These are phyloP conservation scores for Gephyroberyx darwinii DNA, from an alignment of 2,797 vertebrate species.

Conservation along the genomic window DNA sequence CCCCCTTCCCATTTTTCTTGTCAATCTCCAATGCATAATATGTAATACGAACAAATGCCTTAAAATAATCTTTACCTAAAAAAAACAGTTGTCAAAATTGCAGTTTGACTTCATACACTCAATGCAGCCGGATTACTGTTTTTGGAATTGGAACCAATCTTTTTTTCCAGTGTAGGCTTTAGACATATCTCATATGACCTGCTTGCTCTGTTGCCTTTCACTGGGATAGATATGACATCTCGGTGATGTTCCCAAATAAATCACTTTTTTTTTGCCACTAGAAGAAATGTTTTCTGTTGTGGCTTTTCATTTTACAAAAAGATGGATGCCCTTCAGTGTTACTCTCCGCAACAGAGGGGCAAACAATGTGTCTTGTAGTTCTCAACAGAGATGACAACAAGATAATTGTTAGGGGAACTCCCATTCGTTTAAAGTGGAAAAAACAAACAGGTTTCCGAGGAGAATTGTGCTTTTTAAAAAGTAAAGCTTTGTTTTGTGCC, in stretches of 20 bases:
- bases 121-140: slow-evolving; percentile 57
- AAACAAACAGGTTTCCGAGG: slow-evolving; percentile 68
- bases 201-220: slow-evolving; percentile 77
- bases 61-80: slow-evolving; percentile 45
- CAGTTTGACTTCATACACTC: slow-evolving; percentile 51
- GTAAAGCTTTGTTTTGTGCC: slow-evolving; percentile 75
- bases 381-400: slow-evolving; percentile 75
- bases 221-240: slow-evolving; percentile 77
- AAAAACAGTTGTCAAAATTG: slow-evolving; percentile 34
- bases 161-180: slow-evolving; percentile 58
- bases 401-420: slow-evolving; percentile 76
- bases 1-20: neutral
- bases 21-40: neutral
- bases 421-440: slow-evolving; percentile 56
- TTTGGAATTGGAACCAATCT: slow-evolving; percentile 65
- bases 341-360: slow-evolving; percentile 62
- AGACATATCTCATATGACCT: slow-evolving; percentile 78
- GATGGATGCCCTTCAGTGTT: slow-evolving; percentile 77
- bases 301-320: slow-evolving; percentile 74
- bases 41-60: slow-evolving; percentile 31
- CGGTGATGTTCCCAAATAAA: slow-evolving; percentile 77
- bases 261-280: slow-evolving; percentile 68
- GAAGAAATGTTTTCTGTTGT: slow-evolving; percentile 74
- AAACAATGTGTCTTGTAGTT: slow-evolving; percentile 75
- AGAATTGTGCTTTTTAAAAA: slow-evolving; percentile 62